Evolutionary conservation across 2,888 invertebrate species (phyloP), one percentile per base, ranked within the genome.

Genomic region (Dichetophora obliterata): DNA sequence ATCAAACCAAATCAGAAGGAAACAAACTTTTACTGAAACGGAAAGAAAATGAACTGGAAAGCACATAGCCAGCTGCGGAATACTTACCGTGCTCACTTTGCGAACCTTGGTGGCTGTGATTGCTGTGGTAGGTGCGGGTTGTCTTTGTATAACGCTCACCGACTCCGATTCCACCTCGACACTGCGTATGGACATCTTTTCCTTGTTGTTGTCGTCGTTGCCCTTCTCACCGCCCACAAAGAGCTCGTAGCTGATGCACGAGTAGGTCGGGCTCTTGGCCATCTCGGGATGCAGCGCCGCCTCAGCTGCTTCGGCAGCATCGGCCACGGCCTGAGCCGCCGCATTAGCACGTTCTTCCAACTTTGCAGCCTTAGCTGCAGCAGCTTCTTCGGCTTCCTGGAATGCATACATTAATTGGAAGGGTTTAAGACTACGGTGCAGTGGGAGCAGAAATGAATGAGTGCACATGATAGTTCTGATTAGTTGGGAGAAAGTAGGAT

Each of bases 41-140:
- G 81, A 81, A 77, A 34, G 79, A 81, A 84, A 80, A 79, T 73
- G 81, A 83, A 82, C 77, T 82, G 80, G 75, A 81, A 84, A 84
- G 83, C 84, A 83, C 82, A 84, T 82, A 84, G 85, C 85, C 84
- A 85, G 85, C 82, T 88, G 85, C 90, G 83, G 82, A 85, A 88
- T 91, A 94, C 94, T 95, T 94, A 95, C 95, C 93, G 95, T 94
- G 93, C 95, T 95, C 93, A 96, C 96, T 94, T 96, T 97, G 92
- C 96, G 94, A 88, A 93, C 93, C 92, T 93, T 93, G 89, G 91
- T 90, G 86, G 91, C 90, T 78, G 83, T 78, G 83, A 88, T 88
- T 88, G 89, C 88, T 88, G 89, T 90, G 84, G 89, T 88, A 87
- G 90, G 89, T 90, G 90, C 89, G 86, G 89, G 88, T 89, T 89